Percentiles rank a stretch among this genome's conserved stretches.
Evolutionary conservation across 2,113 vertebrate genomes (phyloP).

Genomic region (Protobothrops flavoviridis): DNA sequence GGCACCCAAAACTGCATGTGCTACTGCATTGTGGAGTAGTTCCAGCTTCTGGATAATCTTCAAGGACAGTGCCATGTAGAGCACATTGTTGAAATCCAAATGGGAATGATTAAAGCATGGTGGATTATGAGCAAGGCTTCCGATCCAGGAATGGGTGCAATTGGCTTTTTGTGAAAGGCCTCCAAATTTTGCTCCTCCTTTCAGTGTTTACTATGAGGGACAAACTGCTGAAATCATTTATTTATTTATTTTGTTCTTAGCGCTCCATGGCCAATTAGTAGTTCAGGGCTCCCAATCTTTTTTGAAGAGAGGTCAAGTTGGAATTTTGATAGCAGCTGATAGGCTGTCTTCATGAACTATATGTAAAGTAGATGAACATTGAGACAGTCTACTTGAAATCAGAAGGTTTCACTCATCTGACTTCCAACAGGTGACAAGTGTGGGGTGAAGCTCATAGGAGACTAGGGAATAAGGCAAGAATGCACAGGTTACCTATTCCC

Average conservation of each 20-base stretch:
- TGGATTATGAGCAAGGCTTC: neutral
- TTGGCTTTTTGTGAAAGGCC: neutral
- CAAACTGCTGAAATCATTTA: neutral
- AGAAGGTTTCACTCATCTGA: neutral
- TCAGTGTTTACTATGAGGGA: neutral
- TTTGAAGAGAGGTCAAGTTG: neutral
- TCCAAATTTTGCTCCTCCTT: neutral
- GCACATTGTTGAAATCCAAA: neutral
- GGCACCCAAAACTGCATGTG: neutral
- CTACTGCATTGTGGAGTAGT: neutral
- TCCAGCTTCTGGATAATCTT: neutral
- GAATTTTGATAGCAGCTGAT: neutral
- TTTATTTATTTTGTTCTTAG: too few species aligned
- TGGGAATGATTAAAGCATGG: neutral
- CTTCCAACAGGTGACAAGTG: neutral
- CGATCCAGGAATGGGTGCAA: neutral
- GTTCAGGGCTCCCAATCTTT: neutral
- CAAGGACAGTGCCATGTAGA: neutral
- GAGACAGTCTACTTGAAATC: neutral
- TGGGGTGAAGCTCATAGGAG: neutral
- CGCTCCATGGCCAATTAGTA: neutral
- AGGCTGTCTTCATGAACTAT: neutral
- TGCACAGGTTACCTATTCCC: neutral
- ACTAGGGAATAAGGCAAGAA: neutral
- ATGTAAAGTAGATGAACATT: neutral